Evolutionary conservation across 2,797 vertebrate genomes (phyloP).

Genomic region (Alosa sapidissima): DNA sequence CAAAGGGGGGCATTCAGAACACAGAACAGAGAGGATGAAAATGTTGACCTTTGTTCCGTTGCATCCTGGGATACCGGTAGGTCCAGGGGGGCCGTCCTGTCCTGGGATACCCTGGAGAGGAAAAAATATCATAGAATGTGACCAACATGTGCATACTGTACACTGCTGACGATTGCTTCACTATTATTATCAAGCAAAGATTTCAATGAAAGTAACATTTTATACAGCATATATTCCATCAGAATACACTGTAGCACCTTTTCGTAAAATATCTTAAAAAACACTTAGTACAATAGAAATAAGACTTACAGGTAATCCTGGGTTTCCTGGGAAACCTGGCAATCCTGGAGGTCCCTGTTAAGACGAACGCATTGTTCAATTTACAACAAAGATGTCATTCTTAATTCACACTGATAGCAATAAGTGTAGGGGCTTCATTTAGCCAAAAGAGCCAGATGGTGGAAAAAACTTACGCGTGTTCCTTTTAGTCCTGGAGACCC

Average conservation of each 20-base stretch:
- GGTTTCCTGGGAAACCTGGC: conserved; percentile 90
- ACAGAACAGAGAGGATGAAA: background rate
- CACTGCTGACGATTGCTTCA: background rate
- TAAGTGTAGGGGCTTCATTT: background rate
- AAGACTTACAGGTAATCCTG: conserved; percentile 89
- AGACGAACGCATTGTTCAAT: conserved; percentile 43
- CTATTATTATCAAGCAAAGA: background rate
- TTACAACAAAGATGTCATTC: background rate
- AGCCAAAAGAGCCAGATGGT: background rate
- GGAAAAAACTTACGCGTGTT: conserved; percentile 81
- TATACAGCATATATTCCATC: background rate
- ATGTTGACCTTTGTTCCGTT: conserved; percentile 91
- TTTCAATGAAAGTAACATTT: background rate
- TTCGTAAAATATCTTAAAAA: too few relatives aligned
- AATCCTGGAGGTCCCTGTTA: conserved; percentile 85
- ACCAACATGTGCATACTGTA: background rate
- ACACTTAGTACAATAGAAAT: background rate
- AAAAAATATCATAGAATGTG: background rate
- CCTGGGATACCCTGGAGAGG: conserved; percentile 88
- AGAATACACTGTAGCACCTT: too few relatives aligned
- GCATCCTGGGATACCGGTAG: conserved; percentile 91
- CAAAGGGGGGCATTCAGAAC: background rate
- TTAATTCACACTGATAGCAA: too few relatives aligned
- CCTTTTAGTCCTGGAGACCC: conserved; percentile 89
- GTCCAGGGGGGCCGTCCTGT: conserved; percentile 89